These are phyloP conservation scores for Cantharis nigra DNA, from an alignment of 2,888 invertebrate genomes.

Conservation along the genomic window DNA sequence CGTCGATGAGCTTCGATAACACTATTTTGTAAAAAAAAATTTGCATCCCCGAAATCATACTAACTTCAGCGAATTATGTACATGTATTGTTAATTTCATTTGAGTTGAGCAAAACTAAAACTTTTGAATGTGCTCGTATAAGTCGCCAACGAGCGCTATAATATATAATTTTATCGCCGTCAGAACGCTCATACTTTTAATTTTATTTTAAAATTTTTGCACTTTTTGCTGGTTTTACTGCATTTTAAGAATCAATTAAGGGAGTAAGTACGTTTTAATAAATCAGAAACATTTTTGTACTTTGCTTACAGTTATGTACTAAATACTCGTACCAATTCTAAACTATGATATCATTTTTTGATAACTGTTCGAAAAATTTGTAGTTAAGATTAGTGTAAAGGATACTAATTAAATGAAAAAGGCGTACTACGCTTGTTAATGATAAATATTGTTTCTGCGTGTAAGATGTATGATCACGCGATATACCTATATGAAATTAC, in stretches of 20 bases:
- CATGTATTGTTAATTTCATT: not conserved
- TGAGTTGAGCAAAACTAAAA: not conserved
- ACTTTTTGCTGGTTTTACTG: not conserved
- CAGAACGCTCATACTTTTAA: not conserved
- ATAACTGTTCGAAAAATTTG: not conserved
- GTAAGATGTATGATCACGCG: not conserved
- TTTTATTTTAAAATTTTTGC: not conserved
- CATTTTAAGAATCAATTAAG: not conserved
- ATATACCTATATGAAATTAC: not conserved
- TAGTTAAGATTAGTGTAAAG: not conserved
- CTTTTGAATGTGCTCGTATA: not conserved
- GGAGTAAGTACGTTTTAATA: not conserved
- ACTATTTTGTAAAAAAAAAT: no score
- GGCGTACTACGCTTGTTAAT: not conserved
- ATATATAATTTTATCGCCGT: not conserved
- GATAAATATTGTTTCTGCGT: not conserved
- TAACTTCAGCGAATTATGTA: not conserved
- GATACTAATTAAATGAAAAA: not conserved
- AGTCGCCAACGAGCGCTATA: not conserved
- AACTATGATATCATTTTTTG: no score
- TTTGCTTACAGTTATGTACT: not conserved
- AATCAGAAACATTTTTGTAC: not conserved
- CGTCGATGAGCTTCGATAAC: no score
- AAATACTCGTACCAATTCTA: not conserved
- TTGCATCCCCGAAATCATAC: not conserved